These are phyloP conservation scores for Panthera uncia DNA, from an alignment of 2,113 vertebrate genomes.

Conservation along the genomic window DNA sequence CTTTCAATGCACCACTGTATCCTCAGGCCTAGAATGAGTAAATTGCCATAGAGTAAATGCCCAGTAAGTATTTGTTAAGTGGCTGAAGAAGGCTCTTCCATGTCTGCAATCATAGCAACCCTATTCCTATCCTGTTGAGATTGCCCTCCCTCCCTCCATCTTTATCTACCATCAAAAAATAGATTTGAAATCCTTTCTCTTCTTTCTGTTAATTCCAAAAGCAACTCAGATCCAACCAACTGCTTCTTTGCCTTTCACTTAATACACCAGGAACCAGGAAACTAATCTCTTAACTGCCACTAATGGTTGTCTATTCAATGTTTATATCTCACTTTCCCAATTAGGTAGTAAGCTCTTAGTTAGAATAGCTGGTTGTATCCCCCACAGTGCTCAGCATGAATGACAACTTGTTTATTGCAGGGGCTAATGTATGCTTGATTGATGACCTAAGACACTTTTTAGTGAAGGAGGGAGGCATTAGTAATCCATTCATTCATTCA, in stretches of 20 bases:
- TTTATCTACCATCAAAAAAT: background rate
- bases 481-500: background rate
- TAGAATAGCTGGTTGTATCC: background rate
- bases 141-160: too few species aligned
- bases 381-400: background rate
- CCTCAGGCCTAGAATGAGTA: background rate
- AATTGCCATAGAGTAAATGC: background rate
- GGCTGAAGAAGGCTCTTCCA: background rate
- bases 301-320: background rate
- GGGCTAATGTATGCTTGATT: background rate
- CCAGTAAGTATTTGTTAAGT: background rate
- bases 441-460: background rate
- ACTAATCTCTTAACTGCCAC: background rate
- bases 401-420: background rate
- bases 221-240: background rate
- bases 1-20: background rate
- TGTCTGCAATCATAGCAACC: background rate
- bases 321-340: background rate
- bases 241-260: background rate
- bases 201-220: background rate
- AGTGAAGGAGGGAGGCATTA: background rate
- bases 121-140: too few species aligned
- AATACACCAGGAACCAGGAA: background rate
- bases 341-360: background rate
- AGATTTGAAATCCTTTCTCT: background rate